phyloP scores from a whole-genome alignment of 2,113 vertebrate genomes.

The cat (Felis catus) region F.catus_Fca126_mat1.0 CM031426.1:49696001-49696500 shows the following conservation, averaged over 20 bases:
- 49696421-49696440: not conserved
- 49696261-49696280: not conserved
- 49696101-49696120: not conserved
- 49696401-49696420: not conserved
- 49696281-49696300: not conserved
- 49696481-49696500: too few species aligned
- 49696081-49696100: not conserved
- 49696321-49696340: not conserved
- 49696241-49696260: not conserved
- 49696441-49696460: not conserved
- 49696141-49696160: not conserved
- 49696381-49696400: not conserved
- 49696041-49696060: not conserved
- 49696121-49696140: not conserved
- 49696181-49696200: not conserved
- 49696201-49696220: not conserved
- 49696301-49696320: not conserved
- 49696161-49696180: not conserved
- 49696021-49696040: not conserved
- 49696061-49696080: not conserved
- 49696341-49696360: not conserved
- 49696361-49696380: not conserved
- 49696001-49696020: not conserved
- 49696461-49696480: not conserved
- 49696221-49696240: not conserved